These are phyloP conservation scores for Scytalopus superciliaris DNA, from an alignment of 2,113 vertebrate genomes.

Conservation along the genomic window DNA sequence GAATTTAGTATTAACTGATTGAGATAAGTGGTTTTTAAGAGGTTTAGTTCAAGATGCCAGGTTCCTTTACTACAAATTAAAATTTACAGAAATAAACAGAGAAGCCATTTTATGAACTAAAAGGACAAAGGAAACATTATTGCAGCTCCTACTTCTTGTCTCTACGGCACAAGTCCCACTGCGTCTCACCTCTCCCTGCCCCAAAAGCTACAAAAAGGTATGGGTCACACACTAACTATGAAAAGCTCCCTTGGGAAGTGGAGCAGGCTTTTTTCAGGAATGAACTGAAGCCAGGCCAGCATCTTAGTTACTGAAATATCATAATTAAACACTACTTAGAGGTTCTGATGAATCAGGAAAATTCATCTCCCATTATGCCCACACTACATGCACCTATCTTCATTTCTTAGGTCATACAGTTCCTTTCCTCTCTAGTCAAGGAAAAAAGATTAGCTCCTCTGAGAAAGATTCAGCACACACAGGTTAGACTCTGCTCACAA, in stretches of 20 bases:
- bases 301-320: not conserved
- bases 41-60: not conserved
- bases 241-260: not conserved
- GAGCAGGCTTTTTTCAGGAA: not conserved
- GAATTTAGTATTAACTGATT: not conserved
- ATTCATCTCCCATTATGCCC: not conserved
- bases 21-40: slow-evolving; percentile 14
- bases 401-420: not conserved
- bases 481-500: not conserved
- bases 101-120: not conserved
- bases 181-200: not conserved
- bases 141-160: not conserved
- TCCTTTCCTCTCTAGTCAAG: not conserved
- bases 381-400: not conserved
- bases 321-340: not conserved
- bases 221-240: not conserved
- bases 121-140: not conserved
- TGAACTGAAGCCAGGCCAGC: not conserved
- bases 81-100: slow-evolving; percentile 15
- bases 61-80: not conserved
- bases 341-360: not conserved
- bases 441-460: not conserved
- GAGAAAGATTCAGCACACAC: not conserved
- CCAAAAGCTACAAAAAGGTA: not conserved
- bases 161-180: not conserved